Evolutionary conservation across 2,888 invertebrate species (phyloP).

Genomic region (Ephialtes manifestator): DNA sequence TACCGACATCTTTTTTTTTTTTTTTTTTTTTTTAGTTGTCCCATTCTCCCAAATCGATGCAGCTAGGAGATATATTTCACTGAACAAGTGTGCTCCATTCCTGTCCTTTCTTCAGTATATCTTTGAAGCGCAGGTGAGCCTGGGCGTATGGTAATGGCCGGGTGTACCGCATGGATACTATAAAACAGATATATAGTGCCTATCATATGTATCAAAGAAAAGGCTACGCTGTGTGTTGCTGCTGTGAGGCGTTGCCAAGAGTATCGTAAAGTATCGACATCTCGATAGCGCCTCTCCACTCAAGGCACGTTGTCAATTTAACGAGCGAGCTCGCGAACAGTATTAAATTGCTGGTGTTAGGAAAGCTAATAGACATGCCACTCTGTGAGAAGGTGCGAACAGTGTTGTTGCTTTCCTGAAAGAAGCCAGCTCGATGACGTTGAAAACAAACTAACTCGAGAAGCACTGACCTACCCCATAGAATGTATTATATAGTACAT

Average conservation of each 20-base stretch:
- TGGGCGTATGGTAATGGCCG: slow-evolving; percentile 45
- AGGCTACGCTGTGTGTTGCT: not conserved
- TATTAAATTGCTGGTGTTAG: slow-evolving; percentile 23
- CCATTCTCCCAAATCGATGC: not conserved
- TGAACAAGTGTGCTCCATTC: not conserved
- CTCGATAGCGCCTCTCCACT: slow-evolving; percentile 26
- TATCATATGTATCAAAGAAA: slow-evolving; percentile 47
- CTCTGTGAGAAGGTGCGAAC: not conserved
- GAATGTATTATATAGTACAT: not conserved
- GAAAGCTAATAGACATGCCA: slow-evolving; percentile 35
- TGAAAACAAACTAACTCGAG: not conserved
- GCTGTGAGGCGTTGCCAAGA: slow-evolving; percentile 26
- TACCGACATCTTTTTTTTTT: not conserved
- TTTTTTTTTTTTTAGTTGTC: not conserved
- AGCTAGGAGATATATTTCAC: not conserved
- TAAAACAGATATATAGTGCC: slow-evolving; percentile 33
- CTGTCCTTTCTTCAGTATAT: not conserved
- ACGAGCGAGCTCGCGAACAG: slow-evolving; percentile 13
- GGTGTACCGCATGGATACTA: slow-evolving; percentile 35
- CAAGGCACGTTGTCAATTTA: slow-evolving; percentile 34
- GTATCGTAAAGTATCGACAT: slow-evolving; percentile 60
- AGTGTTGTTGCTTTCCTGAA: not conserved
- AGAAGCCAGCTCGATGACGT: slow-evolving; percentile 15
- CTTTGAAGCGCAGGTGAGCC: slow-evolving; percentile 50
- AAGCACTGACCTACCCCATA: not conserved